A percentile compares a stretch with the other conserved stretches of the same genome.
Conservation (phyloP, 2,113 vertebrate species). For the Elanoides forficatus region DNA sequence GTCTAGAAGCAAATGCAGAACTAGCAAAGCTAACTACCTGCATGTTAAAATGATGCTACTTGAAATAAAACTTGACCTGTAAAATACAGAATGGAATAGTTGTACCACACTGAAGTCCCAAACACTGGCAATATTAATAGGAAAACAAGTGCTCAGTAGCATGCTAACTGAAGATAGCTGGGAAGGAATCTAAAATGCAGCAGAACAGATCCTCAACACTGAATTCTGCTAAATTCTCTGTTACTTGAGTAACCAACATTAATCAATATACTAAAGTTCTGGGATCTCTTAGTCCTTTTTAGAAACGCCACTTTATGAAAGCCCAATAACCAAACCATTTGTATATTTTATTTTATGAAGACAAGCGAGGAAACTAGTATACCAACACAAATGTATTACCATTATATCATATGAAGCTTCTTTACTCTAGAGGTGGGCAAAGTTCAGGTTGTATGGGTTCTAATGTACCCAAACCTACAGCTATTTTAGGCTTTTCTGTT, state of each 20-base stretch:
- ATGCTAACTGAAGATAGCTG: neutral
- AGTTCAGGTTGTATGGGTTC: neutral
- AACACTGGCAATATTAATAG: neutral
- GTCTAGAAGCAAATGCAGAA: neutral
- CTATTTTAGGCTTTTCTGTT: neutral
- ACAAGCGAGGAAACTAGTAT: neutral
- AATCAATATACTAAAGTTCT: neutral
- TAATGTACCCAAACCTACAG: neutral
- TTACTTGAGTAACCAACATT: neutral
- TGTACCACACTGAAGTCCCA: neutral
- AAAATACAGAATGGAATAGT: neutral
- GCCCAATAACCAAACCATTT: neutral
- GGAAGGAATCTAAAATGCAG: neutral
- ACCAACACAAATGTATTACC: neutral
- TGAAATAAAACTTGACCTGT: neutral
- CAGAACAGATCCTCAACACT: neutral
- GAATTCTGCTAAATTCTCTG: neutral
- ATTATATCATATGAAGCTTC: neutral
- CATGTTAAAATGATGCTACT: neutral
- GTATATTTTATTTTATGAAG: neutral
- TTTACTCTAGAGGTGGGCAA: neutral
- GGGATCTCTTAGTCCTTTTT: neutral
- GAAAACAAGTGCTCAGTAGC: neutral
- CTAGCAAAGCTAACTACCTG: neutral
- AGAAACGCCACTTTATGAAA: neutral